Evolutionary conservation across 2,797 vertebrate species (phyloP), one percentile per base, ranked within the genome.

Genomic region (Sylvilagus floridanus): DNA sequence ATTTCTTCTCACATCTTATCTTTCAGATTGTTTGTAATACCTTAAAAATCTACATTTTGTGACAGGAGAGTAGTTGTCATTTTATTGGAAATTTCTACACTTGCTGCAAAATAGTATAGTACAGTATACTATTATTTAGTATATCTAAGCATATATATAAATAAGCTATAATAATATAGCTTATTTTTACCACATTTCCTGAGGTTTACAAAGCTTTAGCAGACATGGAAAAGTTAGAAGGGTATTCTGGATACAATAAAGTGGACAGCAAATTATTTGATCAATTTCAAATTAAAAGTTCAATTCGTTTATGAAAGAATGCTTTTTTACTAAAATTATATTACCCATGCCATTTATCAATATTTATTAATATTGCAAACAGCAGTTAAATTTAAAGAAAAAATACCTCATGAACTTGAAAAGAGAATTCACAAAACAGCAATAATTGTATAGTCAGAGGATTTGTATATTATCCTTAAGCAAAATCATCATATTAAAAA

Each of bases 41-140:
- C 7, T 78, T 97, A 97, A 96, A 98, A 94, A 69, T 71, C 35
- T 95, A 24, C 60, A 72, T 93, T 91, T 42, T 83, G 17, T 68
- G 89, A 68, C 4, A 87, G 3, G 37, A 81, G 24, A 90, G 89
- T 93, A 93, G 83, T 92, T 73, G 28, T 16, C 37, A 88, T 84
- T 69, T 91, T 90, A 50, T 21, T 97, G 12, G 21, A 62, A 84
- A 50, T 88, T 78, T 78, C 71, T 65, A 37, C 60, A 60, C 73
- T 88, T 95, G 57, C 5, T 94, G 84, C 82, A 86, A 82, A 95
- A 71, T 4, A 47, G 2, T 28, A 50, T 3, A 77, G 81, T 95
- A 9, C 42, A 47, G 42, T 47, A 47, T 47, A 47, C 42, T 47
- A 47, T 47, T 47, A 47, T 47, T 47, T 47, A 47, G 42, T 47